These are phyloP conservation scores for Thereva nobilitata DNA, from an alignment of 2,888 invertebrate species.

Conservation along the genomic window DNA sequence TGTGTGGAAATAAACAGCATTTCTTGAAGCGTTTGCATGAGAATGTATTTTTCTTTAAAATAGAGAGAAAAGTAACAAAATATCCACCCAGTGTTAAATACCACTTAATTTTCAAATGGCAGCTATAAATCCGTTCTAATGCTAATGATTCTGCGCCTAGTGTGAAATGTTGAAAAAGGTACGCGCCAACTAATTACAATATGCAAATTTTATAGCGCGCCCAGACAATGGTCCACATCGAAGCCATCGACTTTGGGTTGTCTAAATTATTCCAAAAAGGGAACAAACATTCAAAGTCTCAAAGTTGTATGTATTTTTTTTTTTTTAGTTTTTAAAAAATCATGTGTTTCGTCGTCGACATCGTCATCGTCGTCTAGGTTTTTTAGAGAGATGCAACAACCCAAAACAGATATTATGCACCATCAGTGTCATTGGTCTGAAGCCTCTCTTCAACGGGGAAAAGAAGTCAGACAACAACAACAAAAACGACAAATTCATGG, in stretches of 20 bases:
- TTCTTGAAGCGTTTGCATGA: background rate
- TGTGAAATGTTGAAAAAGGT: constrained; percentile 20
- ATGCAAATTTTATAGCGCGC: constrained; percentile 37
- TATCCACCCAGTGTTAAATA: constrained; percentile 23
- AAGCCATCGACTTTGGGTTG: constrained; percentile 2
- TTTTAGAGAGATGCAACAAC: too few species aligned
- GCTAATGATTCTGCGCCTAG: constrained; percentile 3
- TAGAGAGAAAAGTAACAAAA: constrained; percentile 6
- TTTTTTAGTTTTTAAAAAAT: background rate
- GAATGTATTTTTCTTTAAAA: constrained; percentile 14
- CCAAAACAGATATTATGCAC: too few species aligned
- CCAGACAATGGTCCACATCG: constrained; percentile 17
- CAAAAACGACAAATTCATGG: background rate
- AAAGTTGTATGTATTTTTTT: background rate
- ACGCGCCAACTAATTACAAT: constrained; percentile 40
- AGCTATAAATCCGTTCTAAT: constrained; percentile 25
- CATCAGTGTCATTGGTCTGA: too few species aligned
- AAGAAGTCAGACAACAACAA: too few species aligned
- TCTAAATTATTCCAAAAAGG: constrained; percentile 11
- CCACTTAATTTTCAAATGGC: constrained; percentile 21
- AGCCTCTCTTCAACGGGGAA: too few species aligned
- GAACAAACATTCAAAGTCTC: constrained; percentile 13
- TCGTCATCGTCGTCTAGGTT: too few species aligned
- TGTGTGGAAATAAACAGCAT: too few species aligned
- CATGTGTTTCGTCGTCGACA: too few species aligned